A percentile compares a stretch with the other conserved stretches of the same genome.
Evolutionary conservation across 2,113 vertebrate species (phyloP).

Genomic region (Tenebrosternarchus preto): DNA sequence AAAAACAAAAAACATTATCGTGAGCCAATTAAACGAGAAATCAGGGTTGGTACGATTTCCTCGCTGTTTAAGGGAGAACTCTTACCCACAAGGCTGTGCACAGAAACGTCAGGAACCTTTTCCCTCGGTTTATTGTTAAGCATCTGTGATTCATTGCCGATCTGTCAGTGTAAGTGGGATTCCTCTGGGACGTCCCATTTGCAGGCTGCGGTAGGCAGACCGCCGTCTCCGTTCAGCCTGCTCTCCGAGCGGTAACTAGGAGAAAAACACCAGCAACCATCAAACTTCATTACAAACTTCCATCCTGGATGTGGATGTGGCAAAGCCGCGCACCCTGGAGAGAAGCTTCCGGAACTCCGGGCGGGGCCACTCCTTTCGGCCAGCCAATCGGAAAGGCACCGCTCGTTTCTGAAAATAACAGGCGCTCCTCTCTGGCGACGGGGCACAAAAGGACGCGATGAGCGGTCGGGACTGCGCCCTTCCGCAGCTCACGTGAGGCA

Average conservation of each 20-base stretch:
- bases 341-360: not conserved
- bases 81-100: not conserved
- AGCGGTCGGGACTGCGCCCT: not conserved
- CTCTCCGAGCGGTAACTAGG: conserved; percentile 56
- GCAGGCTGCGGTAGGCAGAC: conserved; percentile 56
- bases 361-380: conserved; percentile 17
- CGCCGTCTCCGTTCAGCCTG: conserved; percentile 55
- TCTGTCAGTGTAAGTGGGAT: conserved; percentile 65
- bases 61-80: not conserved
- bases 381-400: conserved; percentile 17
- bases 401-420: conserved; percentile 11
- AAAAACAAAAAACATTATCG: no score
- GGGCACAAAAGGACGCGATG: not conserved
- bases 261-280: conserved; percentile 64
- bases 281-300: conserved; percentile 61
- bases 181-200: conserved; percentile 64
- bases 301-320: conserved; percentile 41
- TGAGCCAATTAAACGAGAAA: not conserved
- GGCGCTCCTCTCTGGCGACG: conserved; percentile 2
- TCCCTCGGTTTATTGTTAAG: conserved; percentile 15
- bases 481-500: not conserved
- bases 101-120: not conserved
- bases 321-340: conserved; percentile 23
- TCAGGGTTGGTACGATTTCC: not conserved
- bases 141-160: conserved; percentile 55